Evolutionary conservation across 2,888 invertebrate genomes (phyloP), one percentile per base, ranked within the genome.

Genomic region (Drosophila greeni): DNA sequence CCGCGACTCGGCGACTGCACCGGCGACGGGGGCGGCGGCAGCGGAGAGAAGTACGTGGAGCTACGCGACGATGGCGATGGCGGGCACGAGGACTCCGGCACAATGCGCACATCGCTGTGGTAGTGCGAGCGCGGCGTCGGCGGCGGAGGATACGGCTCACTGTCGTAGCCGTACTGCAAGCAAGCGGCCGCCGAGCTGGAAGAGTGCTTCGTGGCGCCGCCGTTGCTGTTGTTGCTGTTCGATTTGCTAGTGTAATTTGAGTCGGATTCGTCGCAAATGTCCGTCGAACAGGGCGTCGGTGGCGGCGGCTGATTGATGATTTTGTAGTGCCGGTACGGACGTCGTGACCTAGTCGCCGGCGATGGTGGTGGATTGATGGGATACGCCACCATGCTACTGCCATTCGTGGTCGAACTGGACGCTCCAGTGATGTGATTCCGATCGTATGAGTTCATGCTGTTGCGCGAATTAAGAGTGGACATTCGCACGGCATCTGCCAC

Each of bases 211-310:
- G 85, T 83, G 16, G 84, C 84, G 9, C 77, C 84, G 33, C 89
- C 84, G 87, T 85, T 83, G 64, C 86, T 87, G 58, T 89, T 87
- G 43, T 87, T 86, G 67, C 88, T 88, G 68, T 88, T 89, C 72
- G 90, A 90, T 64, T 91, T 90, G 39, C 91, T 90, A 12, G 92
- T 92, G 79, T 92, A 93, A 85, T 93, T 93, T 60, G 92, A 93
- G 84, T 96, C 96, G 24, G 95, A 95, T 88, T 96, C 96, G 87
- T 96, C 95, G 83, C 96, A 97, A 73, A 97, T 95, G 77, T 97
- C 97, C 34, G 97, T 97, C 74, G 96, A 96, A 86, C 97, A 97
- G 0, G 97, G 97, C 23, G 97, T 97, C 12, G 97, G 97, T 26
- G 97, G 97, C 8, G 97, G 97, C 0, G 96, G 95, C 87, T 95